Conservation (phyloP, 2,797 vertebrate species). For the Chromis chromis region DNA sequence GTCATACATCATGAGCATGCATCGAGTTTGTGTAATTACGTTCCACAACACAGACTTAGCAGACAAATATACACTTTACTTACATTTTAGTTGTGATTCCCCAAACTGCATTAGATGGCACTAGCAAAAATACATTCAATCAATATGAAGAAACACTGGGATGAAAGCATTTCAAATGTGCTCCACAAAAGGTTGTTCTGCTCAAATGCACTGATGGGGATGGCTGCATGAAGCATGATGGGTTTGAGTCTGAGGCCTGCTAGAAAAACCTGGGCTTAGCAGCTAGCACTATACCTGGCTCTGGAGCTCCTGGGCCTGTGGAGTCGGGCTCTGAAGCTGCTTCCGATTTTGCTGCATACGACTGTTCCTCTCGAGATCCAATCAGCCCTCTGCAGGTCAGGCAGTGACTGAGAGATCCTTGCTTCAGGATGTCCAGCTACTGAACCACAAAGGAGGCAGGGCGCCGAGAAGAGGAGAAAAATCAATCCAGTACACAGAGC, state of each 20-base stretch:
- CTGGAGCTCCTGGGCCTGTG: slow-evolving; percentile 78
- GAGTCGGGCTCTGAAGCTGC: slow-evolving; percentile 72
- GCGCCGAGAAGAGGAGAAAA: slow-evolving; percentile 87
- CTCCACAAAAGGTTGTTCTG: slow-evolving; percentile 12
- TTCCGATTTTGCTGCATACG: slow-evolving; percentile 75
- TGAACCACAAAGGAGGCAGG: slow-evolving; percentile 92
- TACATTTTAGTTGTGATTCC: background rate
- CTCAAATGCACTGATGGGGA: slow-evolving; percentile 30
- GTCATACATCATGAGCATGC: too few relatives aligned
- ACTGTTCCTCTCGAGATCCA: slow-evolving; percentile 85
- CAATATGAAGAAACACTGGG: slow-evolving; percentile 14
- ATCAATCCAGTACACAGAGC: slow-evolving; percentile 91
- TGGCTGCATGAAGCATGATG: slow-evolving; percentile 49
- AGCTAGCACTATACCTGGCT: slow-evolving; percentile 84
- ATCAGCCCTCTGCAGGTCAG: slow-evolving; percentile 85
- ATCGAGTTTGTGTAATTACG: too few relatives aligned
- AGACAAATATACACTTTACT: background rate
- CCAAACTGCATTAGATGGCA: slow-evolving; percentile 6
- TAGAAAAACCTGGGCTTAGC: slow-evolving; percentile 63
- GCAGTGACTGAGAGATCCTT: slow-evolving; percentile 90
- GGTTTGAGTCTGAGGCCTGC: slow-evolving; percentile 68
- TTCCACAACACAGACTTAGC: too few relatives aligned
- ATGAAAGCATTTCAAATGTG: slow-evolving; percentile 29
- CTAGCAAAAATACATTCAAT: slow-evolving; percentile 8
- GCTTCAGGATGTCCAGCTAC: slow-evolving; percentile 93